phyloP scores from a whole-genome alignment of 2,113 vertebrate species.

The Ochotona curzoniae region DNA sequence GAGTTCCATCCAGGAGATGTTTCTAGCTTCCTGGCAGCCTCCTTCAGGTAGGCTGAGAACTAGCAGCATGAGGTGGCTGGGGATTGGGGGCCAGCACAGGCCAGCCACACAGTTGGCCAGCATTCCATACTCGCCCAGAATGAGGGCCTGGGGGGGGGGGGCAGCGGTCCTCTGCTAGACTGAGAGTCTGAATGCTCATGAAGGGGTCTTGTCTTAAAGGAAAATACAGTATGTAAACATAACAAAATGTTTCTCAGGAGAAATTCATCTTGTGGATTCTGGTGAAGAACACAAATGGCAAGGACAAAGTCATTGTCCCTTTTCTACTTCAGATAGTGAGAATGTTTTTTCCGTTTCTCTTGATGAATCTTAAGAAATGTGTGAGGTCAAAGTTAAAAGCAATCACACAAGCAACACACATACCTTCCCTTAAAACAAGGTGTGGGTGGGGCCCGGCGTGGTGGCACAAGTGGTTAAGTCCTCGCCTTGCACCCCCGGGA shows the following conservation, averaged over 20 bases:
- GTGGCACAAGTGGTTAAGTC: no score
- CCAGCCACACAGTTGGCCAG: rapidly evolving
- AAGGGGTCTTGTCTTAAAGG: neutral
- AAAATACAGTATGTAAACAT: neutral
- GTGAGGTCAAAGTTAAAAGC: neutral
- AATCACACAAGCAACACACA: neutral
- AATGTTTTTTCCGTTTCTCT: neutral
- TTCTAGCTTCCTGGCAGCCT: neutral
- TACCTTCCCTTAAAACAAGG: neutral
- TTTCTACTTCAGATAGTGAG: neutral
- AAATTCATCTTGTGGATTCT: neutral
- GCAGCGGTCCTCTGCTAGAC: neutral
- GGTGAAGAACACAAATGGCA: neutral
- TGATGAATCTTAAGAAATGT: neutral
- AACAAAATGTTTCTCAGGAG: neutral
- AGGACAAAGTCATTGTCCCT: neutral
- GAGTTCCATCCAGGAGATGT: rapidly evolving
- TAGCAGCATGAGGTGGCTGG: no score
- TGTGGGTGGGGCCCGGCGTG: no score
- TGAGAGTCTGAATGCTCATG: neutral
- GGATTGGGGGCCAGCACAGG: neutral
- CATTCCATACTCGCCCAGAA: neutral
- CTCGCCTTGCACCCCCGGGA: no score
- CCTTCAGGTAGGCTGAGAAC: no score
- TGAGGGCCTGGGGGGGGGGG: neutral